These are phyloP conservation scores for Enoplosus armatus DNA, from an alignment of 2,797 vertebrate genomes.

Conservation along the genomic window DNA sequence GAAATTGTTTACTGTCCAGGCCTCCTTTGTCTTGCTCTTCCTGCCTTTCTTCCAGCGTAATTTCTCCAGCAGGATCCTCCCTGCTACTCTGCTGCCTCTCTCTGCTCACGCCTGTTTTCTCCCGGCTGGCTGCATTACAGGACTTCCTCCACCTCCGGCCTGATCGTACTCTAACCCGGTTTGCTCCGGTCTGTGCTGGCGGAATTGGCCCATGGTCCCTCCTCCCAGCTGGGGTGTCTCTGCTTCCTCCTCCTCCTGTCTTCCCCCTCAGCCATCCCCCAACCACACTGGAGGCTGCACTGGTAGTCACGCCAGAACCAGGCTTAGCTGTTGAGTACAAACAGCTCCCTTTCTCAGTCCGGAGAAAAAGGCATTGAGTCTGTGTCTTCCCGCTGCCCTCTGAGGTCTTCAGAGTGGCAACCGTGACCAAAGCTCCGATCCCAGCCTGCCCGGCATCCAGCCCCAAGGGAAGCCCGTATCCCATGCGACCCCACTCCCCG, in stretches of 20 bases:
- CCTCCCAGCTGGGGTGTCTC: constrained; percentile 45
- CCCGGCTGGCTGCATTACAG: constrained; percentile 56
- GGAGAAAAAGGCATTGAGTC: constrained; percentile 85
- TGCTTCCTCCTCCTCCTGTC: constrained; percentile 64
- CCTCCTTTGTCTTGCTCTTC: constrained; percentile 73
- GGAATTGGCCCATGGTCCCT: constrained; percentile 47
- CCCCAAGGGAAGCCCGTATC: constrained; percentile 73
- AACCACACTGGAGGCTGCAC: constrained; percentile 55
- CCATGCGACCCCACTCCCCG: constrained; percentile 68
- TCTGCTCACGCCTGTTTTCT: constrained; percentile 53
- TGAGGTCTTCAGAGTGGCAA: constrained; percentile 85
- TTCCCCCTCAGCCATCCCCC: constrained; percentile 78
- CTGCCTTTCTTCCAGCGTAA: constrained; percentile 65
- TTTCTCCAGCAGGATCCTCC: constrained; percentile 39
- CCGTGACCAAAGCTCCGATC: constrained; percentile 84
- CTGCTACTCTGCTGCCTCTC: constrained; percentile 55
- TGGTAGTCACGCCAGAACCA: constrained; percentile 20
- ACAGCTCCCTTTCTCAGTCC: constrained; percentile 82
- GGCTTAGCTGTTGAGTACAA: constrained; percentile 79
- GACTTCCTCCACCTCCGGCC: constrained; percentile 86
- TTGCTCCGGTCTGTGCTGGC: constrained; percentile 54
- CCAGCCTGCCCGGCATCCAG: constrained; percentile 76
- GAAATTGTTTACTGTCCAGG: constrained; percentile 41
- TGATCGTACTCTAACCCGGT: constrained; percentile 75
- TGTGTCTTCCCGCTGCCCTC: constrained; percentile 85